Evolutionary conservation across 1,140 invertebrate species (phyloP), one percentile per base, ranked within the genome.

Genomic region (Mizuhopecten yessoensis): DNA sequence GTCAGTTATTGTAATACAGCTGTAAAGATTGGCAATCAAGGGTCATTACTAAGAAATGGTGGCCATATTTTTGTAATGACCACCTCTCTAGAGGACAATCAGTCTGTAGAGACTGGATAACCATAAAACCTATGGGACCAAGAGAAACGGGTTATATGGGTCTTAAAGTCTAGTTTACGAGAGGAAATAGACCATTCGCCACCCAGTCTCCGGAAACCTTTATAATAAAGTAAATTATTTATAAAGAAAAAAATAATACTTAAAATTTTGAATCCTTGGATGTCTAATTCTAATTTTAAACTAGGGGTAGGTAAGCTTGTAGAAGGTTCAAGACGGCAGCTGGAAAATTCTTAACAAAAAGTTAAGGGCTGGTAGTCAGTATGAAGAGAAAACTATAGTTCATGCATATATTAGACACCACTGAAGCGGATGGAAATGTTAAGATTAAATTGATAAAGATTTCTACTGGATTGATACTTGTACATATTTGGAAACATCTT

Each of bases 1-100:
- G 57, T 75, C 57, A 75, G 57, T 75, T 75, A 75, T 75, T 75
- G n/a, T 75, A 75, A 75, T n/a, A 29, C 23, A 75, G 57, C 57
- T 75, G 17, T 75, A 75, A 75, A 75, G n/a, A 29, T 75, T 13
- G 57, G n/a, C 57, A 75, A 75, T 75, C 57, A 75, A 75, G 57
- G 57, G 57, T 7, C 57, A 75, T 75, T 75, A 75, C n/a, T 17
- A 1, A 75, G 57, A 75, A 75, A 75, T 5, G 20, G 20, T 75
- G 57, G 57, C 17, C 57, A 75, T 75, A 75, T 75, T 75, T 75
- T 75, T 29, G n/a, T 75, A 75, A 75, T 75, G 57, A 75, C n/a
- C 20, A 17, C 23, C 57, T 29, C 57, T 29, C 57, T 29, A 29
- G n/a, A 29, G 57, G 57, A 75, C n/a, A 75, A 75, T 75, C 15